phyloP scores from a whole-genome alignment of 2,888 invertebrate genomes.

The Cephus runcator region DNA sequence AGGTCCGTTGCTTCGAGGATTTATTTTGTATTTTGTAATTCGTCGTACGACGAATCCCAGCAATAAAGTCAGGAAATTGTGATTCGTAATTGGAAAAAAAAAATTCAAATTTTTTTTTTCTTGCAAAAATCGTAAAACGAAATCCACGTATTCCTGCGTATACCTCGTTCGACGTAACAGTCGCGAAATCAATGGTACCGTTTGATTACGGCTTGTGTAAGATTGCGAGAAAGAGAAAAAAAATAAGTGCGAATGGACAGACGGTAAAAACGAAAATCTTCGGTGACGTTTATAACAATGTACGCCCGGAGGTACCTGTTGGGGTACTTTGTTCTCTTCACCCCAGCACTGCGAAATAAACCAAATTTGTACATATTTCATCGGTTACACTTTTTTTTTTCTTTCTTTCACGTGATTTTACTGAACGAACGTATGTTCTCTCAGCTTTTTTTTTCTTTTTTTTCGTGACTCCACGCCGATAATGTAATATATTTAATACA shows the following conservation, averaged over 20 bases:
- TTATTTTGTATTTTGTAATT: neutral
- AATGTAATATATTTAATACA: neutral
- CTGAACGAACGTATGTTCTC: neutral
- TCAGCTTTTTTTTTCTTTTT: neutral
- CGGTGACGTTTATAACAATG: neutral
- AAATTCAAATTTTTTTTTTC: neutral
- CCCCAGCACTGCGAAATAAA: neutral
- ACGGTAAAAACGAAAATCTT: neutral
- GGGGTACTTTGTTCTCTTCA: neutral
- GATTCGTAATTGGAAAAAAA: neutral
- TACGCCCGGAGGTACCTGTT: neutral
- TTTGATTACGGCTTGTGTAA: conserved; percentile 7
- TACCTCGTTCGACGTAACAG: conserved; percentile 20
- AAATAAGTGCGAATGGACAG: neutral
- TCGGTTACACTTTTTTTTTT: neutral
- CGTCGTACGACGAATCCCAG: neutral
- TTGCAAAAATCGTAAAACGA: conserved; percentile 1
- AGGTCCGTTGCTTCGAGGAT: neutral
- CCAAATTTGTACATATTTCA: neutral
- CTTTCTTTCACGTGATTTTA: neutral
- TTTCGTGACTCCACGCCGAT: neutral
- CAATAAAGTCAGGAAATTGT: neutral
- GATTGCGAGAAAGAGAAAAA: conserved; percentile 13
- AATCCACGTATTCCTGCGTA: conserved; percentile 11
- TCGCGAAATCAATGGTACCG: neutral